Evolutionary conservation across 2,113 vertebrate species (phyloP), one percentile per base, ranked within the genome.

Genomic region (Phoenicopterus ruber): DNA sequence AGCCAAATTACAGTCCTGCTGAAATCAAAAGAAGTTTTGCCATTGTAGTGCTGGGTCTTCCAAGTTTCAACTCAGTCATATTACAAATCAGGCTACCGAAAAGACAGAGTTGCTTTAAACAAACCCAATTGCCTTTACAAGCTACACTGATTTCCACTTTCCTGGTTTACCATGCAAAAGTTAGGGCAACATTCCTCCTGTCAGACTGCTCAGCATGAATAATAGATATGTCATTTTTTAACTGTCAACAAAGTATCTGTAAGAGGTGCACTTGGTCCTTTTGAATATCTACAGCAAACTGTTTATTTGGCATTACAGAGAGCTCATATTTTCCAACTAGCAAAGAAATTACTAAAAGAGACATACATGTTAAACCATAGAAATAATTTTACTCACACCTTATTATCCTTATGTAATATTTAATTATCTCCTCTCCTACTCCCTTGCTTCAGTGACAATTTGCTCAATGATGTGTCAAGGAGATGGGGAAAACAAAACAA

Each of bases 201-300:
- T 96, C 84, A 79, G 54, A 20, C 79, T 74, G 92, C 54, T 96
- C 90, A 63, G 72, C 91, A 97, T 98, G 96, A 98, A 97, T 97
- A 98, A 97, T 93, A 98, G 97, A 97, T 91, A 81, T 1, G 4
- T 93, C 97, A 96, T 97, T 97, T 97, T 96, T 98, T 96, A 96
- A 97, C 97, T 97, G 86, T 92, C 97, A 97, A 95, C 96, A 96
- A 88, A 96, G 86, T 95, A 92, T 67, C 94, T 96, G 54, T 93
- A 95, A 98, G 92, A 94, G 89, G 88, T 81, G 42, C 71, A 61
- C 79, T 74, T 44, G 32, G 66, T 92, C 83, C 93, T 94, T 96
- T 95, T 66, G 93, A 97, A 46, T 93, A 91, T 88, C 95, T 84
- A 63, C 90, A 86, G 61, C 87, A 88, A 96, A 96, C 70, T 74